Evolutionary conservation across 2,888 invertebrate genomes (phyloP), one percentile per base, ranked within the genome.

Genomic region (Orthosia incerta): DNA sequence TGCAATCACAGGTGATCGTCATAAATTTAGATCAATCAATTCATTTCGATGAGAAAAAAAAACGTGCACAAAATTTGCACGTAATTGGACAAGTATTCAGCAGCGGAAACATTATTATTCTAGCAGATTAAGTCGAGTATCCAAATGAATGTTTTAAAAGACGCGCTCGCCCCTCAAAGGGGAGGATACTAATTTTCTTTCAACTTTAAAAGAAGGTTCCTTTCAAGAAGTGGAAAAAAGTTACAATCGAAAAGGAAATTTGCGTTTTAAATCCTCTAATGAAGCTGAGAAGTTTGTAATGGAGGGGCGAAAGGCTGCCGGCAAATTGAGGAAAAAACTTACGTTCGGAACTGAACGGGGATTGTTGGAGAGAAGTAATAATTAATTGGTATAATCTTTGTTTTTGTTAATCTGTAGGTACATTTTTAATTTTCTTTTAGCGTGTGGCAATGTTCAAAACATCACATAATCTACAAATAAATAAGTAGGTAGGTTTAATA

Each of bases 231-330:
- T 95, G 92, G 94, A 96, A 95, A 96, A 95, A 96, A 96, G 95
- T 96, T 96, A 96, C 96, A 96, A 96, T 95, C 96, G 95, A 95
- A 96, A 94, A 94, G 95, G 95, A 95, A 96, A 96, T 96, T 96
- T 96, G 96, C 95, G 96, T 95, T 96, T 96, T 96, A 96, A 96
- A 96, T 95, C 95, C 94, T 95, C 96, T 96, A 96, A 96, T 96
- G 96, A 96, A 96, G 94, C 95, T 93, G 94, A 95, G 96, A 96
- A 96, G 92, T 96, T 96, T 93, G 92, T 94, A 95, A 96, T 96
- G 95, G 95, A 95, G 95, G 95, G 95, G 94, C 92, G 95, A 94
- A 95, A 95, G 94, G 94, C 95, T 95, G 94, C 91, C 91, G 90
- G 92, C 89, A 93, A 95, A 94, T 95, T 95, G 94, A 94, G 94